Base-by-base conservation (phyloP, 2,888 invertebrate species). In the Drosophila atripex region DNA sequence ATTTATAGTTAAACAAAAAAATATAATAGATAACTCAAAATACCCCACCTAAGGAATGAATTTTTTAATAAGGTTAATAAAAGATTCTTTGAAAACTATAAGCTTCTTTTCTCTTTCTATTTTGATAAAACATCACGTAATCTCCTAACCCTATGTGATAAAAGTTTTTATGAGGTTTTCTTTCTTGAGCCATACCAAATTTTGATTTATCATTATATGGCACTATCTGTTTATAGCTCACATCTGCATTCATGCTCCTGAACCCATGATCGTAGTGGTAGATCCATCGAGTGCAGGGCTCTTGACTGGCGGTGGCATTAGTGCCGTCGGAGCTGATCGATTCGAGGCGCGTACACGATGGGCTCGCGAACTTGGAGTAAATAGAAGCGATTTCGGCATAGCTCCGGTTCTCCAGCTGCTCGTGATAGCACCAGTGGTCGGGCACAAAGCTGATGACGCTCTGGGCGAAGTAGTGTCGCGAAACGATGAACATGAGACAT, bases 221-320 rank as follows among this genome's bases (percentile, higher is more conserved):
- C 7, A 14, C 6, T 14, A 35, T 35, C 35, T 35, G n/a, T n/a
- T 35, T 35, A 35, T 35, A n/a, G 35, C 35, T 87, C 86, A 94
- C 94, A 91, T 94, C 93, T 16, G 94, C 93, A 14, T 93, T 93
- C 76, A 94, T 93, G 74, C 94, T 94, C 51, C 91, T 88, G 72
- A 93, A 93, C 7, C 92, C 92, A 77, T 92, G 92, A 28, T 92
- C 92, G 52, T 91, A 92, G 63, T 93, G 92, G 80, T 93, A 94
- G 21, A 91, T 91, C 94, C 93, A 94, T n/a, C 92, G 92, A 57
- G 91, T 76, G 74, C 93, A 93, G 5, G 68, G 49, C 50, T 85
- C 57, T 3, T 28, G 41, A 51, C 90, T 90, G n/a, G 79, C 73
- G 1, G 87, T 88, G 38, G 77, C 80, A 68, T 79, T 77, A 1